Percentiles rank a stretch among this genome's conserved stretches.
phyloP scores from a whole-genome alignment of 1,140 invertebrate species.

The Dryas iulia region DNA sequence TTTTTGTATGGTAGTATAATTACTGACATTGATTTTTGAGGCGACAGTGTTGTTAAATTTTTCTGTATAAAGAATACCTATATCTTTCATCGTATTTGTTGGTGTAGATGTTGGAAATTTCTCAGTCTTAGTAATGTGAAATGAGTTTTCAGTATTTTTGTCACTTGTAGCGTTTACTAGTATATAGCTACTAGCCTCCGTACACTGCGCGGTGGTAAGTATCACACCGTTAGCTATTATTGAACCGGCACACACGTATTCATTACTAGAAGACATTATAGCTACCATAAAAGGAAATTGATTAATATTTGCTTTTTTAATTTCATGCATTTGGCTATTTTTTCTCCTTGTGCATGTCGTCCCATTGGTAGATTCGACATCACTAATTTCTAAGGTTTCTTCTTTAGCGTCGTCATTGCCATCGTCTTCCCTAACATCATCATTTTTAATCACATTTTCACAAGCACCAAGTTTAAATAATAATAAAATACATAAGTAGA shows the following conservation, averaged over 20 bases:
- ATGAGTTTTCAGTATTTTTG: conserved; percentile 48
- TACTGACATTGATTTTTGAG: conserved; percentile 59
- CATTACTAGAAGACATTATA: conserved; percentile 61
- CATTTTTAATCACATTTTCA: conserved; percentile 66
- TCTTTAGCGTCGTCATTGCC: conserved; percentile 56
- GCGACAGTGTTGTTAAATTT: conserved; percentile 56
- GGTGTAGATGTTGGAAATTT: conserved; percentile 61
- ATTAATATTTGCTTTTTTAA: conserved; percentile 41
- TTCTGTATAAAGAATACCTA: conserved; percentile 62
- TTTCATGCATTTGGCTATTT: conserved; percentile 61
- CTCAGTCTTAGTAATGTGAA: conserved; percentile 60
- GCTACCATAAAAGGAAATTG: conserved; percentile 70
- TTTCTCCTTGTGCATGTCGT: conserved; percentile 54
- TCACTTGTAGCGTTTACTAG: conserved; percentile 57
- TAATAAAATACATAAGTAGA: conserved; percentile 39
- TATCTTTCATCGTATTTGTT: conserved; percentile 48
- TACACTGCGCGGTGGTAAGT: conserved; percentile 61
- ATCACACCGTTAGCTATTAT: conserved; percentile 63
- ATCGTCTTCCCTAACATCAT: conserved; percentile 57
- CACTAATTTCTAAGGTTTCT: conserved; percentile 52
- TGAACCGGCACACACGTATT: conserved; percentile 63
- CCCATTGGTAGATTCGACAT: conserved; percentile 44
- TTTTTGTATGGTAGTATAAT: conserved; percentile 41
- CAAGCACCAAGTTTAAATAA: conserved; percentile 32
- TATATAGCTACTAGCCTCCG: conserved; percentile 48